Base-by-base conservation (phyloP, 2,888 invertebrate genomes). In the Dendrolimus houi region DNA sequence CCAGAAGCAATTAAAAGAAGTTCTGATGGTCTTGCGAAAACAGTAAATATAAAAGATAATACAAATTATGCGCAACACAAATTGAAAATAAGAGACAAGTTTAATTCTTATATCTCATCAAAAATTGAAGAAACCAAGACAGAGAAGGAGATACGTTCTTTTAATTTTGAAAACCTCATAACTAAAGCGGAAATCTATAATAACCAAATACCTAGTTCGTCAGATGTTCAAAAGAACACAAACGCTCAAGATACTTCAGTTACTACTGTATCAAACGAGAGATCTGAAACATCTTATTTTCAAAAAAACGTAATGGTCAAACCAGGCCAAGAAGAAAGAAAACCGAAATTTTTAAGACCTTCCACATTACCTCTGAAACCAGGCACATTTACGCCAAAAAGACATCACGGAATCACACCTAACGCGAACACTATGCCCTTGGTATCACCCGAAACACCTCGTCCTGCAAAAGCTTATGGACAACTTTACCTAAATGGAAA, bases 401-500 rank as follows among this genome's bases (percentile, higher is more conserved):
- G 94, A 58, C 95, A 96, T 78, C 95, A 96, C 72, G 95, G 96
- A 0, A 94, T 96, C 55, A 96, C 96, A 0, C 96, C 96, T 1
- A 96, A 95, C 58, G 94, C 95, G 55, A 95, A 95, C 72, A 96
- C 96, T 56, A 92, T 96, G 85, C 95, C 96, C 9, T 85, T 98
- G 56, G 95, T 97, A 55, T 97, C 97, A 61, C 97, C 98, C 0
- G 97, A 98, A 83, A 98, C 97, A 0, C 97, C 97, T 9, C 91
- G 97, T 13, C 96, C 97, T 1, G 95, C 96, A 53, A 97, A 97
- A 79, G 95, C 96, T 42, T 97, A 96, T 75, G 96, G 96, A 54
- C 97, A 98, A 79, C 92, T 97, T 59, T 96, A 96, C 83, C 89
- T 97, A 60, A 97, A 97, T 77, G 97, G 97, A 52, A 96, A 97